Base-by-base conservation (phyloP, 2,888 invertebrate genomes). In the Drosophila pseudotakahashii region DNA sequence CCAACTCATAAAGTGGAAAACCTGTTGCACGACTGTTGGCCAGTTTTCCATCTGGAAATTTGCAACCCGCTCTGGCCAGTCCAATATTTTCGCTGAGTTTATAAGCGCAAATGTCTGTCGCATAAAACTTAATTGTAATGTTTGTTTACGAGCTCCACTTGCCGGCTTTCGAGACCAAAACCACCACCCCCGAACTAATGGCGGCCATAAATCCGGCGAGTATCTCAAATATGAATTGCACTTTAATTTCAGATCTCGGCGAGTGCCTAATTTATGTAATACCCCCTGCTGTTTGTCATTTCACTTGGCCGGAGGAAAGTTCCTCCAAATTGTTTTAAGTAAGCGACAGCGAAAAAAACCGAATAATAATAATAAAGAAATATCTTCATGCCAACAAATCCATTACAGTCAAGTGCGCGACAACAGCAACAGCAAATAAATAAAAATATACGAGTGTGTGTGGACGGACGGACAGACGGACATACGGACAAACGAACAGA, bases 181-280 rank as follows among this genome's bases (percentile, higher is more conserved):
- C 59, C 48, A 44, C 60, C 62, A 42, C 62, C 62, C 60, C 62
- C 62, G 39, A 55, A 34, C 69, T 67, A 44, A 69, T 59, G 14
- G 42, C 39, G 1, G 16, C 32, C 64, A 84, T 81, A 75, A 79
- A 80, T 79, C 68, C 66, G 19, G n/a, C 48, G 39, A n/a, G 62
- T 66, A 63, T 63, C 62, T 63, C 50, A 66, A 34, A 66, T 63
- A 63, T 63, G 52, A 76, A 72, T 78, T 61, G 62, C 61, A 64
- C 51, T 79, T 63, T 50, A 71, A 48, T 79, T 59, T 59, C 52
- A 67, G 30, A 53, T 62, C 59, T 70, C 74, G 58, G 73, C 86
- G 78, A 79, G 76, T 78, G 88, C 76, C 89, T 88, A 89, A 90
- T 88, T 89, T 89, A 90, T 89, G 89, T 90, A 89, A 90, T 86